Evolutionary conservation across 2,888 invertebrate species (phyloP), one percentile per base, ranked within the genome.

Genomic region (Drosophila kokeensis): DNA sequence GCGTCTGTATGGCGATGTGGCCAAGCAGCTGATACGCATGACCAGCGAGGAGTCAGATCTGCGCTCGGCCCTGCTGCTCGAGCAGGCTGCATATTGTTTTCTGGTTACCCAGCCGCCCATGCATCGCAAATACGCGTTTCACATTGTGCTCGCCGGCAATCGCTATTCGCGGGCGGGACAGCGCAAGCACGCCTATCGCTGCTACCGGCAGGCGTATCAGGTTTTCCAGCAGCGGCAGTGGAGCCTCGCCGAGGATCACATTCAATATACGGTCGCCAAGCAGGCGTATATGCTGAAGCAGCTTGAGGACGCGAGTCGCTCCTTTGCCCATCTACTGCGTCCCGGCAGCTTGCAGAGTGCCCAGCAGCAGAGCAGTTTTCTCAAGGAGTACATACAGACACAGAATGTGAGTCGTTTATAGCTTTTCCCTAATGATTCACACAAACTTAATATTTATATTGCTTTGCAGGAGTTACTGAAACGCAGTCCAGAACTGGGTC

Each of bases 11-110:
- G 96, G 96, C 15, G 99, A 99, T 92, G 98, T 99, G n/a, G 99
- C 99, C 0, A 97, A 97, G 91, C 98, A 98, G 92, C 95, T 98
- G 58, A 98, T 99, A 83, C 95, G 98, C 72, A 97, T 99, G 97
- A 98, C 98, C 13, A 97, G 97, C 82, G 99, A 99, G 94, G 99
- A 99, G 92, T 98, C 98, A n/a, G 99, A 99, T 93, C 94, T 99
- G 64, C 95, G 98, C 65, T 98, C 98, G 80, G 99, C 99, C 10
- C 94, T 99, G 90, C 94, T 99, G 63, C 94, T 99, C 57, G 99
- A 99, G 93, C 99, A 99, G 93, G 99, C 99, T 0, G 96, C 99
- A 0, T 96, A 98, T 90, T 98, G 98, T 92, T 99, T 98, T 92
- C 94, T 98, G 42, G 94, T 94, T 5, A 92, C 93, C 5, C 93